Base-by-base conservation (phyloP, 2,797 vertebrate genomes). In the Sebastes kiyomatsui region DNA sequence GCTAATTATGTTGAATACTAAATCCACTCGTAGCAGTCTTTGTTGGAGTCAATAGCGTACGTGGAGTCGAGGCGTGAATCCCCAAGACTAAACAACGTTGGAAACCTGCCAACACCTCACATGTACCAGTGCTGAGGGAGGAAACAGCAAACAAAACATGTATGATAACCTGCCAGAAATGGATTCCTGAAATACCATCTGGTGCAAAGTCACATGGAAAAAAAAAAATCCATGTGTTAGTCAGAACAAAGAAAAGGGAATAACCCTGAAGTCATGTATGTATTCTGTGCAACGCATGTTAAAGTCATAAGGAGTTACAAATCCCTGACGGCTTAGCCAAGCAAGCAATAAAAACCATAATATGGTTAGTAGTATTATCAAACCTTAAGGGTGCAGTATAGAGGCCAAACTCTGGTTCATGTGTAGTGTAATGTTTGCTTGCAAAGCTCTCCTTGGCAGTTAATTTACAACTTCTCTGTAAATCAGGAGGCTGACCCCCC, bases 1-100 rank as follows among this genome's bases (percentile, higher is more conserved):
- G 79, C 75, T 83, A 89, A 87, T 91, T 84, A 83, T 79, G 77
- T 72, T 83, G 83, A 89, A 90, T 88, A 86, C 61, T 86, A 84
- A 91, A 87, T 83, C 75, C 73, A 70, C 80, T 86, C 66, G 28
- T 69, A 86, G 79, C 72, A 73, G 38, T 83, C 25, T 86, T 80
- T 78, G 81, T 73, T 77, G 78, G 49, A 81, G 86, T 90, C 83
- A 84, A 73, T 67, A 61, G 77, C 11, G 13, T 62, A 32, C 71
- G 67, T 35, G 28, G 55, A 87, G 79, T 71, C 59, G 23, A 75
- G 59, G 77, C 62, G 65, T 32, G 59, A 88, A 75, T 85, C 77
- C 18, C 61, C 68, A 67, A 46, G 67, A 83, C 70, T 77, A 30
- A 61, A 84, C 74, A 80, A 67, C 77, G 23, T 49, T 82, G 81